phyloP scores from a whole-genome alignment of 2,888 invertebrate genomes.

The Argyra leucocephala region DNA sequence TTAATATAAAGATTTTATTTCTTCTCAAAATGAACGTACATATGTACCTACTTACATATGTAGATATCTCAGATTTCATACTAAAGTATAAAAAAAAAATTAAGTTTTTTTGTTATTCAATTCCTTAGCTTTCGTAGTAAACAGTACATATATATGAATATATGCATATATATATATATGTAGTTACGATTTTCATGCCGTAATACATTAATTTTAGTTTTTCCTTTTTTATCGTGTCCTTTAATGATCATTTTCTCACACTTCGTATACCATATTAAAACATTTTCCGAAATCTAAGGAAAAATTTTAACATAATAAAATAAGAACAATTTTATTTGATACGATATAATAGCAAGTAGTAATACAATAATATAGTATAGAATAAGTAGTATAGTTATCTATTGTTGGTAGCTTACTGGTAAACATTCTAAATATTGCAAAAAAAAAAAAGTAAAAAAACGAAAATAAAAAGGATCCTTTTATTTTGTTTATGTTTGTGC shows the following conservation, averaged over 20 bases:
- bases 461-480: neutral
- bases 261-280: neutral
- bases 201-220: neutral
- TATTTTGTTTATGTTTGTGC: neutral
- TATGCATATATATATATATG: too few species aligned
- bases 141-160: too few species aligned
- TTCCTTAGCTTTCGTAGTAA: too few species aligned
- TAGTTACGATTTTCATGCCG: neutral
- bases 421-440: too few species aligned
- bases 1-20: too few species aligned
- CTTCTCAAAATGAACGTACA: too few species aligned
- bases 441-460: neutral
- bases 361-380: neutral
- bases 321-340: neutral
- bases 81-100: too few species aligned
- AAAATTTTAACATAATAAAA: neutral
- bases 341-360: neutral
- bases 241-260: neutral
- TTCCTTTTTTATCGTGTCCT: neutral
- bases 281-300: neutral
- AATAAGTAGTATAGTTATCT: too few species aligned
- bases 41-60: too few species aligned
- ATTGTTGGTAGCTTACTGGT: too few species aligned
- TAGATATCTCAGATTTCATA: too few species aligned
- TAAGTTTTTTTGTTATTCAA: too few species aligned